phyloP scores from a whole-genome alignment of 2,888 invertebrate species.

The Gymnocheta viridis region DNA sequence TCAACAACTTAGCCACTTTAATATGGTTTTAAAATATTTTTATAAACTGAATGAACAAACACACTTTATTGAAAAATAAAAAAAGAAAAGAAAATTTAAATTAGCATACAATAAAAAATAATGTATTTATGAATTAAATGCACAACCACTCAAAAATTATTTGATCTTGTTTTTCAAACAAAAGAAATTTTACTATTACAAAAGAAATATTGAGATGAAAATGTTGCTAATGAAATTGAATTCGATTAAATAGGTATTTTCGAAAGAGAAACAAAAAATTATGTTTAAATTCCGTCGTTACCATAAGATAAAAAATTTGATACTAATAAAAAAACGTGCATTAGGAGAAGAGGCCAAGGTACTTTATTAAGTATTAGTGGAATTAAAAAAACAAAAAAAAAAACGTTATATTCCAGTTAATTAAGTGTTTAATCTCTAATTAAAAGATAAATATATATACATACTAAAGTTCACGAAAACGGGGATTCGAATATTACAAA shows the following conservation, averaged over 20 bases:
- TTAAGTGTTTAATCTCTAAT: too few species aligned
- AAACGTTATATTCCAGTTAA: too few species aligned
- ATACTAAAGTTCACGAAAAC: too few species aligned
- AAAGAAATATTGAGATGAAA: conserved; percentile 20
- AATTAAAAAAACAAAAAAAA: too few species aligned
- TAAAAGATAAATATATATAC: too few species aligned
- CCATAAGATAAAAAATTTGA: not conserved
- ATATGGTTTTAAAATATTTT: conserved; percentile 10
- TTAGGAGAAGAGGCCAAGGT: conserved; percentile 36
- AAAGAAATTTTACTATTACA: conserved; percentile 32
- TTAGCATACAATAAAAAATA: conserved; percentile 61
- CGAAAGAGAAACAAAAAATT: too few species aligned
- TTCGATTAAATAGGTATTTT: too few species aligned
- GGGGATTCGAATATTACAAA: too few species aligned
- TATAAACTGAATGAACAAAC: not conserved
- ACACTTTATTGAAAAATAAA: conserved; percentile 11
- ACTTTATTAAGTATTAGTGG: conserved; percentile 16
- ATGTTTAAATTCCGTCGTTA: conserved; percentile 7
- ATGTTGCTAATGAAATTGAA: conserved; percentile 6
- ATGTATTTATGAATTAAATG: conserved; percentile 47
- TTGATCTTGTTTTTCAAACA: conserved; percentile 11
- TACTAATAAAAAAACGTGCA: not conserved
- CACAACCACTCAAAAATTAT: not conserved
- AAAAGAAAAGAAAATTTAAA: conserved; percentile 15
- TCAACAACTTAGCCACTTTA: conserved; percentile 1